Evolutionary conservation across 2,113 vertebrate species (phyloP).

Genomic region (Ivindomyrus marchei): DNA sequence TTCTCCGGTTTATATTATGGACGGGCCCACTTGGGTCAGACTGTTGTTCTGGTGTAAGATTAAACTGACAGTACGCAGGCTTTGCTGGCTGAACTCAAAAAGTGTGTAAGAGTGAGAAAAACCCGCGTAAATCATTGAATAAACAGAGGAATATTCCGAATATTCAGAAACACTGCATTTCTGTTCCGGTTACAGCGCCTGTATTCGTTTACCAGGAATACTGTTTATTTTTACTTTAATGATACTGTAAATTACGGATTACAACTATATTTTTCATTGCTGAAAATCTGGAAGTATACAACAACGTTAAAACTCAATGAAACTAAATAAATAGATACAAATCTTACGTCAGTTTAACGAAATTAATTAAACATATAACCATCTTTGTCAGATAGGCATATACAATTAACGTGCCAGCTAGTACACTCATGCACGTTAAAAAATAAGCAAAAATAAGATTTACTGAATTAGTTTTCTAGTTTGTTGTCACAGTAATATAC

Average conservation of each 20-base stretch:
- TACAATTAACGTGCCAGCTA: neutral
- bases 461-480: neutral
- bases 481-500: neutral
- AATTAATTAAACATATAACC: neutral
- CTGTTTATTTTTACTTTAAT: neutral
- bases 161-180: neutral
- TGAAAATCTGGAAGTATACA: neutral
- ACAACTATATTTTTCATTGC: neutral
- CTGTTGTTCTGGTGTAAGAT: neutral
- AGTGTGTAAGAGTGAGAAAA: neutral
- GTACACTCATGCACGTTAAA: neutral
- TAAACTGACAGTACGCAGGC: neutral
- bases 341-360: neutral
- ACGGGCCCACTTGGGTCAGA: neutral
- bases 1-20: too few relatives aligned
- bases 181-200: neutral
- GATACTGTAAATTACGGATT: neutral
- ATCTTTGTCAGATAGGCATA: neutral
- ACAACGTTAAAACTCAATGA: neutral
- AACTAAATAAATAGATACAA: neutral
- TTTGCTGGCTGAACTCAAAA: neutral
- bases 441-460: neutral
- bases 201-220: neutral
- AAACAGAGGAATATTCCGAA: constrained; percentile 1
- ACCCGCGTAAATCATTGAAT: neutral